Conservation (phyloP, 2,888 invertebrate genomes). For the Lasioglossum figueresi region DNA sequence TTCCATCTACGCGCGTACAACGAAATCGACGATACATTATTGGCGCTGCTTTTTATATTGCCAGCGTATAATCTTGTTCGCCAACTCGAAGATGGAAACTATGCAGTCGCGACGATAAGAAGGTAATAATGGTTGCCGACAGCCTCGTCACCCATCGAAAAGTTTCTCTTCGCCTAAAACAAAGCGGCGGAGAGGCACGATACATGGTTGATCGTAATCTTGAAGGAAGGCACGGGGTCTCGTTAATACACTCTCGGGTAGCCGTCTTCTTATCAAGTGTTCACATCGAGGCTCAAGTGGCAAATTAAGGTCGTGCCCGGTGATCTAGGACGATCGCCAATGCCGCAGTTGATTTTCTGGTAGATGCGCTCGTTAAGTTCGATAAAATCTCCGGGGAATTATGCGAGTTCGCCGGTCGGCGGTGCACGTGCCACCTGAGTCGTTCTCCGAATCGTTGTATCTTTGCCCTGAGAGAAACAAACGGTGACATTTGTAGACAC, state of each 20-base stretch:
- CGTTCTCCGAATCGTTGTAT: not conserved
- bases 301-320: constrained; percentile 63
- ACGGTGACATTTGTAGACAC: not conserved
- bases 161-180: constrained; percentile 12
- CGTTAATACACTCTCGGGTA: constrained; percentile 53
- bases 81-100: not conserved
- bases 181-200: not conserved
- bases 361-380: constrained; percentile 58
- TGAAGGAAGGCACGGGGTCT: constrained; percentile 19
- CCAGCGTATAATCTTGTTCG: not conserved
- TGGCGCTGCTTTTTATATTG: not conserved
- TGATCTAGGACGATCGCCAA: constrained; percentile 66
- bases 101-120: constrained; percentile 9
- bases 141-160: constrained; percentile 7
- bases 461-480: too few relatives aligned
- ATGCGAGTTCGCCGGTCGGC: constrained; percentile 10
- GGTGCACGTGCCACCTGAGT: constrained; percentile 30
- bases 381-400: constrained; percentile 61
- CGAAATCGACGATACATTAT: not conserved
- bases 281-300: constrained; percentile 61
- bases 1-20: too few relatives aligned
- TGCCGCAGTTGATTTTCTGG: constrained; percentile 44
- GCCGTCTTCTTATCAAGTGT: constrained; percentile 53
- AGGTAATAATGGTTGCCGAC: constrained; percentile 4
- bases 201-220: constrained; percentile 36